Conservation (phyloP, 2,888 invertebrate species). For the Tenthredo mesomela region DNA sequence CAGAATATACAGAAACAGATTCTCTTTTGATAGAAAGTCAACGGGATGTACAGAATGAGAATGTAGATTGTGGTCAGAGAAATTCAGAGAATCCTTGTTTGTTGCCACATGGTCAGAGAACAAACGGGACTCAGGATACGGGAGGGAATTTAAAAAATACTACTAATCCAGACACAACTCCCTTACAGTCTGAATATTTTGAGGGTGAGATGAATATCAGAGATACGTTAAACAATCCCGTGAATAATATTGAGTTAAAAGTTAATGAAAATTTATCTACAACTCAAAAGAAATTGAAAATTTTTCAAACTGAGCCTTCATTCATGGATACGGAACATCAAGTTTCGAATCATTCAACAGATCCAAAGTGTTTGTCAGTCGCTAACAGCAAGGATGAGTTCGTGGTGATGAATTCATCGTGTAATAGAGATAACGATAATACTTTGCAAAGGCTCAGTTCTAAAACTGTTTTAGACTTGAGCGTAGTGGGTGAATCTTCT, state of each 20-base stretch:
- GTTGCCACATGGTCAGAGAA: constrained; percentile 5
- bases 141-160: constrained; percentile 13
- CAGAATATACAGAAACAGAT: constrained; percentile 63
- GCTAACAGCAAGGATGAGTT: background rate
- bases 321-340: constrained; percentile 58
- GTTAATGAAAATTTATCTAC: background rate
- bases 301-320: constrained; percentile 56
- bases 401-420: background rate
- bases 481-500: constrained; percentile 32
- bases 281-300: constrained; percentile 7
- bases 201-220: background rate
- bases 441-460: constrained; percentile 38
- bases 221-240: background rate
- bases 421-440: constrained; percentile 11
- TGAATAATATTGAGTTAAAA: background rate
- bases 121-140: constrained; percentile 17
- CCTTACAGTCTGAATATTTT: background rate
- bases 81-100: constrained; percentile 23
- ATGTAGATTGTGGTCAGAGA: constrained; percentile 21
- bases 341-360: background rate
- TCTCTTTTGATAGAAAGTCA: constrained; percentile 59
- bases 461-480: constrained; percentile 40
- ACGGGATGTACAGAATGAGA: constrained; percentile 16
- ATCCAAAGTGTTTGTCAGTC: background rate
- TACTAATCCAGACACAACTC: background rate